A percentile compares a stretch with the other conserved stretches of the same genome.
Evolutionary conservation across 1,140 invertebrate species (phyloP).

Genomic region (Bicyclus anynana): DNA sequence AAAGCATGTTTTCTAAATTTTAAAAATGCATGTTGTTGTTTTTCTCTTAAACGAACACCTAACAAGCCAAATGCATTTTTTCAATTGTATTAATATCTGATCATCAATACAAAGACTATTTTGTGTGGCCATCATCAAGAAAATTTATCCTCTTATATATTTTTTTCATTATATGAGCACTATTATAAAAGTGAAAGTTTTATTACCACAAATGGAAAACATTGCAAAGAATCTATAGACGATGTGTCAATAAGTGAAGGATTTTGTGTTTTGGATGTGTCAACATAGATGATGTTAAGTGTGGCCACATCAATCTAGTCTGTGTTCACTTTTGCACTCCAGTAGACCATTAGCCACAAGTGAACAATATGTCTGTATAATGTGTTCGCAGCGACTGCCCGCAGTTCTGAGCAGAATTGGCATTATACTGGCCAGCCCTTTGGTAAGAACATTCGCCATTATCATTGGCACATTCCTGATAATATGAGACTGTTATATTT

Average conservation of each 20-base stretch:
- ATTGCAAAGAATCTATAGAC: slow-evolving; percentile 59
- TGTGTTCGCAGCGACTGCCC: slow-evolving; percentile 91
- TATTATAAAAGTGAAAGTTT: slow-evolving; percentile 3
- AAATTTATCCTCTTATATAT: no score
- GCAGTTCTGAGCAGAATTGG: slow-evolving; percentile 94
- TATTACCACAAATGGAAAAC: slow-evolving; percentile 51
- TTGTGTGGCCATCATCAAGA: slow-evolving; percentile 65
- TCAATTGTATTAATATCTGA: slow-evolving; percentile 10
- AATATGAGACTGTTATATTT: slow-evolving; percentile 58
- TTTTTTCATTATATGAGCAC: slow-evolving; percentile 11
- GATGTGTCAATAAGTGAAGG: slow-evolving; percentile 5
- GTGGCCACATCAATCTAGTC: slow-evolving; percentile 73
- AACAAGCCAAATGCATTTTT: not conserved
- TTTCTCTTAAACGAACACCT: slow-evolving; percentile 6
- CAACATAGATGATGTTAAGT: slow-evolving; percentile 28
- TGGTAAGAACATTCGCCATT: slow-evolving; percentile 86
- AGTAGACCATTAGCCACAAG: slow-evolving; percentile 69
- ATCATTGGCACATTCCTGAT: slow-evolving; percentile 67
- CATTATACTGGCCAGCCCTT: slow-evolving; percentile 94
- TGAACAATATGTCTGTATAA: slow-evolving; percentile 77
- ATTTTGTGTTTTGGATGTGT: slow-evolving; percentile 16
- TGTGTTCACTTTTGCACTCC: slow-evolving; percentile 63
- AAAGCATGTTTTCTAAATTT: slow-evolving; percentile 40
- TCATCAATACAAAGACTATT: slow-evolving; percentile 49
- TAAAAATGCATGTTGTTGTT: slow-evolving; percentile 16